A percentile compares a stretch with the other conserved stretches of the same genome.
Evolutionary conservation across 2,797 vertebrate genomes (phyloP).

Genomic region (Aselliscus stoliczkanus): DNA sequence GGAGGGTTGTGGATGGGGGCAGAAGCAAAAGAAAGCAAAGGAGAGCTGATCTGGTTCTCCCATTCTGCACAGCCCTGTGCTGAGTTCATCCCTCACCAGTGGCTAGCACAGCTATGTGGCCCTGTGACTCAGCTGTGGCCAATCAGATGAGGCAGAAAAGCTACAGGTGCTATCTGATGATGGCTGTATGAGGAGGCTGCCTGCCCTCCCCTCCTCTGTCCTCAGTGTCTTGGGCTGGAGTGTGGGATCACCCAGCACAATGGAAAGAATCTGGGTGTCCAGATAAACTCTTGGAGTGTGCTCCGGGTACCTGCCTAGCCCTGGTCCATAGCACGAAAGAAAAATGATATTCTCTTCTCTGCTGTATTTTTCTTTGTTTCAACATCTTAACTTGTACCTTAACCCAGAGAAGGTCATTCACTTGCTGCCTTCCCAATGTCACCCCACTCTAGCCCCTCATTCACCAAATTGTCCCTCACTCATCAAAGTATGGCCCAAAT

Average conservation of each 20-base stretch:
- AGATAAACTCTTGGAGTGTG: not conserved
- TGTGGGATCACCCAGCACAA: not conserved
- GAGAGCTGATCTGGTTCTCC: not conserved
- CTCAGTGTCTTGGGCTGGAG: not conserved
- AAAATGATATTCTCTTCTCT: not conserved
- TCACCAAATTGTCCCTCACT: not conserved
- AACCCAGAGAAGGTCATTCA: not conserved
- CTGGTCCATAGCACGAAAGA: not conserved
- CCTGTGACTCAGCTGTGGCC: not conserved
- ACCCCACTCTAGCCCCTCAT: no score
- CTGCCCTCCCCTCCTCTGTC: not conserved
- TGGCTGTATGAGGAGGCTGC: not conserved
- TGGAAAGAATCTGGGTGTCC: not conserved
- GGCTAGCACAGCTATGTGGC: not conserved
- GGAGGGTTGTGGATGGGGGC: not conserved
- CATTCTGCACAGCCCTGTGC: not conserved
- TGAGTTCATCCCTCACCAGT: not conserved
- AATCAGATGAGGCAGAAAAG: not conserved
- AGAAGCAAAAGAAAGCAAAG: not conserved
- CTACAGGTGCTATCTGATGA: not conserved
- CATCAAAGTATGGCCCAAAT: not conserved
- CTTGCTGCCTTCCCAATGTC: not conserved
- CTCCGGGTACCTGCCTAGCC: not conserved
- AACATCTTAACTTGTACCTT: not conserved
- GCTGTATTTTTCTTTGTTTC: not conserved